These are phyloP conservation scores for Archegozetes longisetosus DNA, from an alignment of 1,140 invertebrate genomes.

Conservation along the genomic window DNA sequence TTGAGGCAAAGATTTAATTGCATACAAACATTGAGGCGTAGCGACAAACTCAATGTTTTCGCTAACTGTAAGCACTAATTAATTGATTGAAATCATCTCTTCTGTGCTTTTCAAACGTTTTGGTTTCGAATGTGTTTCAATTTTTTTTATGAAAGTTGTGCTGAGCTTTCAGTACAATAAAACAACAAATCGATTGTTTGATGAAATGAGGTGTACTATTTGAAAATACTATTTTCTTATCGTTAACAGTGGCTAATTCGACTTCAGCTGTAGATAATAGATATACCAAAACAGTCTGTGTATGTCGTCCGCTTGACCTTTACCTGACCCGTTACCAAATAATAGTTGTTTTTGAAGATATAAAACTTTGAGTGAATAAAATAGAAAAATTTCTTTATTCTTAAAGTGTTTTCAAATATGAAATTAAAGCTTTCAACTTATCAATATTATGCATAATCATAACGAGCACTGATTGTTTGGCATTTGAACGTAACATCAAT, in stretches of 20 bases:
- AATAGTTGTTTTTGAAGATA: conserved; percentile 58
- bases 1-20: conserved; percentile 80
- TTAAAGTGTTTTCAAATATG: too few species aligned
- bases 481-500: conserved; percentile 84
- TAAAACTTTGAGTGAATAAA: too few species aligned
- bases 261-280: conserved; percentile 90
- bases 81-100: too few species aligned
- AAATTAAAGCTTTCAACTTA: conserved; percentile 37
- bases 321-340: conserved; percentile 95
- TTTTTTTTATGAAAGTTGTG: conserved; percentile 13
- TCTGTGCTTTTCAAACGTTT: too few species aligned
- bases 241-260: conserved; percentile 76
- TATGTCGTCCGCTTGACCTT: conserved; percentile 95
- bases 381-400: neutral
- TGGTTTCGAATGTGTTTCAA: conserved; percentile 56
- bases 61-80: conserved; percentile 43
- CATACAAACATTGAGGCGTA: conserved; percentile 79
- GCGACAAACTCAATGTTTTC: conserved; percentile 90
- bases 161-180: conserved; percentile 66
- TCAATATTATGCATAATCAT: conserved; percentile 91
- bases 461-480: conserved; percentile 82
- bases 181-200: conserved; percentile 93
- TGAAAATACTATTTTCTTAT: conserved; percentile 66
- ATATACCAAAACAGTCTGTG: conserved; percentile 93
- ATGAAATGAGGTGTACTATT: conserved; percentile 79